Percentiles rank a stretch among this genome's conserved stretches.
Evolutionary conservation across 2,888 invertebrate genomes (phyloP).

Genomic region (Philhelius pedissequus): DNA sequence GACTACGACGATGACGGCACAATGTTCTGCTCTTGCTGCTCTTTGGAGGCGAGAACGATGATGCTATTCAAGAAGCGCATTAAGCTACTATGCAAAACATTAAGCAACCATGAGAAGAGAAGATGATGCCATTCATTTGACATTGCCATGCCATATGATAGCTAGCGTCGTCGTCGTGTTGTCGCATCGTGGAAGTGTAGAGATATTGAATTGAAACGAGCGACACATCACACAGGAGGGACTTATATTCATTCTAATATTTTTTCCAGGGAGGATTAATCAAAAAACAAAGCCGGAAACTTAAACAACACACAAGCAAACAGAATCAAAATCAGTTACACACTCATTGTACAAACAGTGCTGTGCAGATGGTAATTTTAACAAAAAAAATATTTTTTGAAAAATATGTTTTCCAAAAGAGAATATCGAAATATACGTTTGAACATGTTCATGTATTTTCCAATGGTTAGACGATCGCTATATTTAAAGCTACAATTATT

Average conservation of each 20-base stretch:
- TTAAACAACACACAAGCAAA: slow-evolving; percentile 41
- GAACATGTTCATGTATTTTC: too few species aligned
- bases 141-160: slow-evolving; percentile 18
- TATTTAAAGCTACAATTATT: too few species aligned
- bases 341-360: background rate
- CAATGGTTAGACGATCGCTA: too few species aligned
- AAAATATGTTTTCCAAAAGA: too few species aligned
- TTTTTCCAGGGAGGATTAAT: slow-evolving; percentile 60
- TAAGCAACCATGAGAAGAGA: slow-evolving; percentile 39
- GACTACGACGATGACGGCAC: background rate
- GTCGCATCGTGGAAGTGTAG: slow-evolving; percentile 41
- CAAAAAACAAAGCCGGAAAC: slow-evolving; percentile 46
- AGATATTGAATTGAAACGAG: slow-evolving; percentile 53
- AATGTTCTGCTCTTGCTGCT: slow-evolving; percentile 27
- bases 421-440: too few species aligned
- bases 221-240: slow-evolving; percentile 27
- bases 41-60: slow-evolving; percentile 55
- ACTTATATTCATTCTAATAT: slow-evolving; percentile 10
- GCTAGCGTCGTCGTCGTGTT: background rate
- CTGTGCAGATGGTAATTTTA: too few species aligned
- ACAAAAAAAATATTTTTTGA: too few species aligned
- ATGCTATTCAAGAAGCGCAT: slow-evolving; percentile 22
- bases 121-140: slow-evolving; percentile 45
- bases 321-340: background rate
- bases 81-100: slow-evolving; percentile 10